Evolutionary conservation across 2,113 vertebrate genomes (phyloP).

Genomic region (Monarcha castaneiventris): DNA sequence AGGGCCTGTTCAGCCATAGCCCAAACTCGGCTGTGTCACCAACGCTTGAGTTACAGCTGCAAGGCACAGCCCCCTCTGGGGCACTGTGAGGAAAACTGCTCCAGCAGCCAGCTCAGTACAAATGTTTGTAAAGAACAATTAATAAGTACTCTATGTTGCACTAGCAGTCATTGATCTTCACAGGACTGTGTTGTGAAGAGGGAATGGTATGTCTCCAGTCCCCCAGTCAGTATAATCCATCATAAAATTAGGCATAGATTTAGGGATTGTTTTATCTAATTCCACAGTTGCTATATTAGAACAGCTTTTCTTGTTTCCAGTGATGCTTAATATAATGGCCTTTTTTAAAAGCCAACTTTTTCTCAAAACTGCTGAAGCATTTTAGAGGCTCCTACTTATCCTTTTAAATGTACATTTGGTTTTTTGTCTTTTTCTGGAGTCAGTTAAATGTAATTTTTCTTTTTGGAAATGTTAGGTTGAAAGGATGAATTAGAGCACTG

Average conservation of each 20-base stretch:
- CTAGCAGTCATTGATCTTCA: background rate
- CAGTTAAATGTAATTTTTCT: background rate
- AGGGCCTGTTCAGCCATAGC: background rate
- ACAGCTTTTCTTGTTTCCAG: background rate
- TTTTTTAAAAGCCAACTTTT: background rate
- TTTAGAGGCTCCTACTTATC: background rate
- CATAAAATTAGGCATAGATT: background rate
- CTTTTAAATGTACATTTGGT: background rate
- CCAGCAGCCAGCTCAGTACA: background rate
- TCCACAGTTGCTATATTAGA: background rate
- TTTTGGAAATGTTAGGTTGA: background rate
- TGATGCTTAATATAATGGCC: background rate
- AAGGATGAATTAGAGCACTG: background rate
- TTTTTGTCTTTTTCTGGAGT: background rate
- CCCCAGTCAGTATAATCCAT: background rate
- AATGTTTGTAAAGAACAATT: fast-evolving
- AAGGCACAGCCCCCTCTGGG: background rate
- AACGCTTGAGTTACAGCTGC: fast-evolving
- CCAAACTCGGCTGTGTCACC: background rate
- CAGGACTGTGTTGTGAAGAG: background rate
- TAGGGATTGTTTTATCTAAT: background rate
- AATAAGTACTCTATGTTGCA: fast-evolving
- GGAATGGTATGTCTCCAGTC: background rate
- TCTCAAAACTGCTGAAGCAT: background rate
- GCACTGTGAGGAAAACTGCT: background rate